These are phyloP conservation scores for Clanis bilineata DNA, from an alignment of 2,888 invertebrate species.

Conservation along the genomic window DNA sequence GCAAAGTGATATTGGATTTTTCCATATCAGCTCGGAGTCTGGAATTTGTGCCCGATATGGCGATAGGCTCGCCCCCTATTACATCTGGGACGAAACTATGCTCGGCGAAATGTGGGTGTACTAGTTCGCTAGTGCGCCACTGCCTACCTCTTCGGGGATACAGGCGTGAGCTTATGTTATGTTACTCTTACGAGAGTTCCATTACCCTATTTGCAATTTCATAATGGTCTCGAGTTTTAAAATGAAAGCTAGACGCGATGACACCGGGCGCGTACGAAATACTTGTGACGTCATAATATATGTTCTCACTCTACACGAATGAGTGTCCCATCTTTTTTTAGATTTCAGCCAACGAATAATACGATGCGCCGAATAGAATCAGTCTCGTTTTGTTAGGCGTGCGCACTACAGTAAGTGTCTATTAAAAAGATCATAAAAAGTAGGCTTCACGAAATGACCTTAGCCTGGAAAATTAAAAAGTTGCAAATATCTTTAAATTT, in stretches of 20 bases:
- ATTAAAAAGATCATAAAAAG: conserved; percentile 15
- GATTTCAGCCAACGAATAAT: conserved; percentile 69
- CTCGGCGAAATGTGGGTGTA: too few species aligned
- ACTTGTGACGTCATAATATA: conserved; percentile 44
- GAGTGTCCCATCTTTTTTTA: conserved; percentile 74
- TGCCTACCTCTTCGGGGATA: too few species aligned
- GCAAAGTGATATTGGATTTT: too few species aligned
- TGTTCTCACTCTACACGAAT: conserved; percentile 54
- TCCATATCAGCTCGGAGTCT: too few species aligned
- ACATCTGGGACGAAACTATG: too few species aligned
- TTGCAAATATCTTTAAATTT: background rate
- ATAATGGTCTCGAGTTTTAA: conserved; percentile 34
- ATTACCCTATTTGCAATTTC: conserved; percentile 35
- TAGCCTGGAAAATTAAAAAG: background rate
- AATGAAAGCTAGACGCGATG: conserved; percentile 37
- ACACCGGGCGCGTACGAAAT: conserved; percentile 37
- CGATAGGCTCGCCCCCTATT: too few species aligned
- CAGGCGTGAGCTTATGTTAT: too few species aligned
- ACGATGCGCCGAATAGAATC: conserved; percentile 52
- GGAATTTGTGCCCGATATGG: too few species aligned
- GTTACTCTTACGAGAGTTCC: conserved; percentile 18
- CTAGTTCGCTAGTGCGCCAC: too few species aligned
- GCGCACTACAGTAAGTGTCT: conserved; percentile 73
- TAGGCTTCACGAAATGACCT: conserved; percentile 22
- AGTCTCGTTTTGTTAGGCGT: conserved; percentile 72